Base-by-base conservation (phyloP, 2,113 vertebrate species). In the Ameiurus melas region DNA sequence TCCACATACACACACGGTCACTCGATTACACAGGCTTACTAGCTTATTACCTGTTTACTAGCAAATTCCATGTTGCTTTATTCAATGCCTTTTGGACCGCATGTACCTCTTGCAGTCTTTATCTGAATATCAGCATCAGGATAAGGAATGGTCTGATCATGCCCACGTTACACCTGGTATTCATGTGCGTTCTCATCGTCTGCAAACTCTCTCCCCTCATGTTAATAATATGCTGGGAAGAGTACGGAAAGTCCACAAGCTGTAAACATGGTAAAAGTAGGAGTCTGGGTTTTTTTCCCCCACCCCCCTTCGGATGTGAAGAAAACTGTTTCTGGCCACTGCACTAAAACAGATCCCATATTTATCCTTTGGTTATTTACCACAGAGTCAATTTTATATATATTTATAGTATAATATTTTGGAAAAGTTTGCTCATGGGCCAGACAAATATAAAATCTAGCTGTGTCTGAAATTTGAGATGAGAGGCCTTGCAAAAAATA, bases 301-400 rank as follows among this genome's bases (percentile, higher is more conserved):
- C 43, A 47, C 43, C 43, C 43, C 43, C 43, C 43, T 47, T 5
- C 7, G 43, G 43, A 47, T 47, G 43, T 47, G 43, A 7, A 47
- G 43, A 47, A 43, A 47, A 47, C 43, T 47, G 55, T 27, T 85
- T 87, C 53, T 10, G 27, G 39, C 64, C 89, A 87, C n/a, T 27
- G 51, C 83, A 30, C 57, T 0, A 36, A 78, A 78, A n/a, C 57
- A 51, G 6, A 51, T 86, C 77, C 84, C 88, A 53, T 89, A 83
- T 89, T 89, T 53, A n/a, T 13, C 9, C 12, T 1, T 78, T 88
- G 57, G 66, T 84, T 36, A 62, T 14, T 39, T 27, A 84, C 86
- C 88, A 86, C 79, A 86, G 55, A 84, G 79, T 83, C 79, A 82
- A 43, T 77, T 86, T 47, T 47, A 6, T 47, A 47, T 47, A 47